Base-by-base conservation (phyloP, 2,113 vertebrate genomes). In the Hemiscyllium ocellatum region DNA sequence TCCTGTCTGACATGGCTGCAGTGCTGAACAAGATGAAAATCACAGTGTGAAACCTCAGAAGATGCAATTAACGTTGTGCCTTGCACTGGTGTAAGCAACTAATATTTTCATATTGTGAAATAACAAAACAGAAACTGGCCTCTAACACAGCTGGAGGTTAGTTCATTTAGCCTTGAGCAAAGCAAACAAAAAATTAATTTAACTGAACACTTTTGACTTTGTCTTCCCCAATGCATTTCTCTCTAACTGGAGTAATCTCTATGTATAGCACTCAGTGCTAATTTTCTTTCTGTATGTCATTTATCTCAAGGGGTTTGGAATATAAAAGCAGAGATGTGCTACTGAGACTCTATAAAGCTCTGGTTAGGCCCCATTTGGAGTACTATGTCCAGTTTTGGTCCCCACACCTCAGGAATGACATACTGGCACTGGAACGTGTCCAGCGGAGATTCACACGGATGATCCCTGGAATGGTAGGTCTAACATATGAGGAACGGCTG, bases 11-110 rank as follows among this genome's bases (percentile, higher is more conserved):
- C 96, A 98, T 98, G 87, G 96, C 96, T 0, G 96, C 97, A 6
- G 98, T 98, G 0, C 97, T 99, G 96, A 96, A 93, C 4, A 97
- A 95, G 33, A 97, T 98, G 0, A 97, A 97, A 0, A 96, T 99
- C 96, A 97, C 97, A 2, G 12, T 22, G 61, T 61, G 10, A 56
- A 69, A 8, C n/a, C 33, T 94, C 66, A 15, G 33, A 47, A 7
- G 66, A 13, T 2, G 12, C n/a, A 69, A 76, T 70, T n/a, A 37
- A 50, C 5, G 17, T 42, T 3, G 24, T 72, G n/a, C 24, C 68
- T 42, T 15, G 10, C 68, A 95, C 42, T 42, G 15, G 22, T 70
- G 37, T 70, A 68, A 72, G 37, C 69, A 13, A 29, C 78, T 83
- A 89, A 89, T 24, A 69, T 72, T 70, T 95, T 42, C 50, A 69